These are phyloP conservation scores for Drosophila mulleri DNA, from an alignment of 2,888 invertebrate species.

Conservation along the genomic window DNA sequence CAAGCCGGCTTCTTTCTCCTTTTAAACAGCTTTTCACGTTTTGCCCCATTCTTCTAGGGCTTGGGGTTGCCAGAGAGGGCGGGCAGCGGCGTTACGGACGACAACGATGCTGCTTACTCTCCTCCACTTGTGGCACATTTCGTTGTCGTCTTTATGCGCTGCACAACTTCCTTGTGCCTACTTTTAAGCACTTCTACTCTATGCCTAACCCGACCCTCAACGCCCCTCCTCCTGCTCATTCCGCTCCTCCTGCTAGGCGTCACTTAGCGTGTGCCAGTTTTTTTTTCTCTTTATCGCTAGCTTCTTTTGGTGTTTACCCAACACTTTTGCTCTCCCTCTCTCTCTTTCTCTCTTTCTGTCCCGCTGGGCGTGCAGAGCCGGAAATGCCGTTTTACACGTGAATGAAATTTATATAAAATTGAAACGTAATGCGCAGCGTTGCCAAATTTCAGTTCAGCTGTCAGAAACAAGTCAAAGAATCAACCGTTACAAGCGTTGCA, in stretches of 20 bases:
- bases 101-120: neutral
- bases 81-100: neutral
- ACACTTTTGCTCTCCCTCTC: constrained; percentile 32
- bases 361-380: constrained; percentile 63
- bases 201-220: neutral
- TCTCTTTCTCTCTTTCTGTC: neutral
- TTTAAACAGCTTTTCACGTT: constrained; percentile 39
- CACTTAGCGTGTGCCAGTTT: constrained; percentile 77
- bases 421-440: constrained; percentile 48
- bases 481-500: constrained; percentile 43
- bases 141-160: constrained; percentile 54
- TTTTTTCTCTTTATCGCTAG: constrained; percentile 62
- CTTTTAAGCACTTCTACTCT: constrained; percentile 35
- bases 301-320: constrained; percentile 69
- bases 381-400: constrained; percentile 82
- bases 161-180: constrained; percentile 72
- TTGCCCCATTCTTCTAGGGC: constrained; percentile 49
- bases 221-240: neutral
- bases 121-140: constrained; percentile 68
- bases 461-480: constrained; percentile 42
- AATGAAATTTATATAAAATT: constrained; percentile 67
- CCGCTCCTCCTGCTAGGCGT: constrained; percentile 34
- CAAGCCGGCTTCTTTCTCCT: constrained; percentile 34
- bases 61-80: neutral
- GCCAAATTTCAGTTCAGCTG: constrained; percentile 56